phyloP scores from a whole-genome alignment of 2,888 invertebrate genomes.

The Cephus sareptanus region DNA sequence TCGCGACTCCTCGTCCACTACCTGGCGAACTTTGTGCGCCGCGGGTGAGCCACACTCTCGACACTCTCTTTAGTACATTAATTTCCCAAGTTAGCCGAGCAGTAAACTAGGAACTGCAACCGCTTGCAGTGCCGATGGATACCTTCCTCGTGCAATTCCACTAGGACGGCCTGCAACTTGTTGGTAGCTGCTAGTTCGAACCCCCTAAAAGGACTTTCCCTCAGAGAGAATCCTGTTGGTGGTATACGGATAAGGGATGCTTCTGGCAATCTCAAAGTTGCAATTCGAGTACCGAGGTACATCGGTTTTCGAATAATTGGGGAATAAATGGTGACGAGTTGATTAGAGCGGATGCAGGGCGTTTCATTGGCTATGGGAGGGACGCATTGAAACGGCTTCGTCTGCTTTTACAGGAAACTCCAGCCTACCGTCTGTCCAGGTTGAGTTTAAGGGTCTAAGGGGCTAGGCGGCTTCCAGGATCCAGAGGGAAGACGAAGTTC shows the following conservation, averaged over 20 bases:
- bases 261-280: conserved; percentile 15
- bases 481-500: neutral
- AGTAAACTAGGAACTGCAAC: neutral
- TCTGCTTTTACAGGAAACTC: neutral
- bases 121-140: neutral
- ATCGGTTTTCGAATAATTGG: conserved; percentile 12
- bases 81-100: neutral
- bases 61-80: neutral
- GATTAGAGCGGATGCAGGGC: neutral
- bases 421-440: too few relatives aligned
- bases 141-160: neutral
- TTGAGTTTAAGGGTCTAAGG: too few relatives aligned
- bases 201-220: neutral
- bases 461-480: too few relatives aligned
- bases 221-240: neutral
- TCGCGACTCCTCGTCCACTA: conserved; percentile 85
- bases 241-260: neutral
- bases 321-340: neutral
- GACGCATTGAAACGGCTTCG: neutral
- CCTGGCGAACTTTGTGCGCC: conserved; percentile 87
- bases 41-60: conserved; percentile 76
- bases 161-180: neutral
- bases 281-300: conserved; percentile 3
- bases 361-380: neutral
- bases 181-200: neutral